Conservation (phyloP, 2,888 invertebrate species). For the Panorpa germanica region DNA sequence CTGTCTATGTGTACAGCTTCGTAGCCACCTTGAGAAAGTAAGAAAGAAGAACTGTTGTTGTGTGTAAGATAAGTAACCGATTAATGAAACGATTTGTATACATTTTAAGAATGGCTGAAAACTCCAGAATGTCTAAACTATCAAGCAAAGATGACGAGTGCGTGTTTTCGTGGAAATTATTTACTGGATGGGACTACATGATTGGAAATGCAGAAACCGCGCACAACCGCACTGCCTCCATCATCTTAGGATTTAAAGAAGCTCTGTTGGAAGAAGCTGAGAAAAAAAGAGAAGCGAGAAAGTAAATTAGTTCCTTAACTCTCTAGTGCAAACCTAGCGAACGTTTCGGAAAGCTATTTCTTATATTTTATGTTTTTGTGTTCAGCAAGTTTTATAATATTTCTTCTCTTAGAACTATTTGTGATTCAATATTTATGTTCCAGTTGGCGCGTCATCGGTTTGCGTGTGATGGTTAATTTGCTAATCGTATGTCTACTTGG, state of each 20-base stretch:
- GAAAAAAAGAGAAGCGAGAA: constrained; percentile 66
- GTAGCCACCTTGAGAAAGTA: constrained; percentile 86
- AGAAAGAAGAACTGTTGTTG: constrained; percentile 15
- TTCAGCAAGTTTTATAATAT: constrained; percentile 6
- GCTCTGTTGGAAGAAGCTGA: constrained; percentile 77
- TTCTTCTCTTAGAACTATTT: no score
- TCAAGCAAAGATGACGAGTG: constrained; percentile 95
- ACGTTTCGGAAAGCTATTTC: background rate
- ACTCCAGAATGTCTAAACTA: constrained; percentile 83
- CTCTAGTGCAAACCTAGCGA: background rate
- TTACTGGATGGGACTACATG: constrained; percentile 97
- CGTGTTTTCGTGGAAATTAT: constrained; percentile 91
- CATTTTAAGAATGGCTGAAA: constrained; percentile 79
- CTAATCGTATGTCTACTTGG: constrained; percentile 57
- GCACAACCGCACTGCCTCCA: constrained; percentile 76
- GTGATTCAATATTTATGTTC: constrained; percentile 16
- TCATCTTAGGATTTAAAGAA: constrained; percentile 79
- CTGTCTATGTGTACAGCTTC: constrained; percentile 87
- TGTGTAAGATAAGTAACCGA: constrained; percentile 3
- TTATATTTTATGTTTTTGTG: constrained; percentile 6
- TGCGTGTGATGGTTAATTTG: constrained; percentile 68
- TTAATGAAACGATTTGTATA: constrained; percentile 6
- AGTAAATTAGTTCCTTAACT: constrained; percentile 42
- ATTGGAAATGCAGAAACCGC: constrained; percentile 94
- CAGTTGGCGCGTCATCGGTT: constrained; percentile 72